phyloP scores from a whole-genome alignment of 1,140 invertebrate genomes.

The Drosophila athabasca region DNA sequence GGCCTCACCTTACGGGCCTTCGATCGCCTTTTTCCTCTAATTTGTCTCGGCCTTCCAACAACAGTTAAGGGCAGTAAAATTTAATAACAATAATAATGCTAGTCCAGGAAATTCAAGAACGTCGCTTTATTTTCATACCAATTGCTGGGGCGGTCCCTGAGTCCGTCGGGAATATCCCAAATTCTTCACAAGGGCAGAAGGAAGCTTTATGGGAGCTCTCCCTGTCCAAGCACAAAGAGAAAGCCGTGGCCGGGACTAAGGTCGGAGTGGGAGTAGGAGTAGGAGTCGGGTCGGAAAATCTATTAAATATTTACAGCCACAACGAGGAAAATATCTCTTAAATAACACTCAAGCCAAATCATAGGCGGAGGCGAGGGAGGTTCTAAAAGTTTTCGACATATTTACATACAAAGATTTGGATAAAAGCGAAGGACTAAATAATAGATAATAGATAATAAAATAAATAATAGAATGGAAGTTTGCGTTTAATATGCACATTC shows the following conservation, averaged over 20 bases:
- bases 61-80: slow-evolving; percentile 78
- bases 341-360: slow-evolving; percentile 50
- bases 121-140: slow-evolving; percentile 69
- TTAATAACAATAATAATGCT: slow-evolving; percentile 80
- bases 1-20: too few relatives aligned
- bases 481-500: too few relatives aligned
- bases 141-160: slow-evolving; percentile 2
- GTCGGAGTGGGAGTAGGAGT: not conserved
- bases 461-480: too few relatives aligned
- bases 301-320: slow-evolving; percentile 78
- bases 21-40: slow-evolving; percentile 12
- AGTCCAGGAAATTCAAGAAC: slow-evolving; percentile 54
- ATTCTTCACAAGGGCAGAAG: slow-evolving; percentile 12
- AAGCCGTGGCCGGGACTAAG: slow-evolving; percentile 2
- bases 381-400: not conserved
- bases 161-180: not conserved
- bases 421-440: too few relatives aligned
- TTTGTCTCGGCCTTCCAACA: slow-evolving; percentile 62
- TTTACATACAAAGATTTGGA: too few relatives aligned
- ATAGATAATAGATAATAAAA: too few relatives aligned
- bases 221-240: not conserved
- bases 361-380: slow-evolving; percentile 18
- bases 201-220: slow-evolving; percentile 60
- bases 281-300: slow-evolving; percentile 27
- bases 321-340: slow-evolving; percentile 63